Percentiles rank a stretch among this genome's conserved stretches.
These are phyloP conservation scores for Stegostoma tigrinum DNA, from an alignment of 2,113 vertebrate genomes.

Conservation along the genomic window DNA sequence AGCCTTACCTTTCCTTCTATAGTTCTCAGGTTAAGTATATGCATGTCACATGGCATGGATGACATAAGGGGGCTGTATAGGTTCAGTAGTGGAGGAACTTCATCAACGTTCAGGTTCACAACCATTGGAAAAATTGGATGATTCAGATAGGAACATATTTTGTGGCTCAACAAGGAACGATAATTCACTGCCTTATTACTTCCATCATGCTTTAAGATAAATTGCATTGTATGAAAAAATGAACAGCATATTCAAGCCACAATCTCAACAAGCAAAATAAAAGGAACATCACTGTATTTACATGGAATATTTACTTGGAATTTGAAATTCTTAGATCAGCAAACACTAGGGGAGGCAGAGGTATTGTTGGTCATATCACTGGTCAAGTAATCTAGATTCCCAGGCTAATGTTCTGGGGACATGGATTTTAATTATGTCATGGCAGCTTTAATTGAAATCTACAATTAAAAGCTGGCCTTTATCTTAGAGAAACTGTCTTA, in stretches of 20 bases:
- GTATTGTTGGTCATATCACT: too few relatives aligned
- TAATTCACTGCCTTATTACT: slow-evolving; percentile 61
- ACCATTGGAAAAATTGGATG: slow-evolving; percentile 74
- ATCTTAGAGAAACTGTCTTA: too few relatives aligned
- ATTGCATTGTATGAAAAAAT: slow-evolving; percentile 38
- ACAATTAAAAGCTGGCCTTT: too few relatives aligned
- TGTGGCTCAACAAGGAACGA: slow-evolving; percentile 77
- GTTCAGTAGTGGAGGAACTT: slow-evolving; percentile 49
- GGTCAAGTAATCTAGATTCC: too few relatives aligned
- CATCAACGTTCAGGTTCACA: slow-evolving; percentile 42
- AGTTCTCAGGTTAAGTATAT: slow-evolving; percentile 77
- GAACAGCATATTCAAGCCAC: slow-evolving; percentile 20
- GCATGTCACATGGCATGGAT: slow-evolving; percentile 79
- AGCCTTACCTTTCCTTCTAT: slow-evolving; percentile 72
- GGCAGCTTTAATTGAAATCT: too few relatives aligned
- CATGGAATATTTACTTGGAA: not conserved
- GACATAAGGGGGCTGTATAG: slow-evolving; percentile 61
- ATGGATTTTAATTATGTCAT: too few relatives aligned
- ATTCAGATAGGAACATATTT: slow-evolving; percentile 67
- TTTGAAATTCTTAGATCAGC: not conserved
- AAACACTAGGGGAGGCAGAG: too few relatives aligned
- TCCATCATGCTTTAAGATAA: slow-evolving; percentile 55
- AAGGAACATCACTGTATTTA: not conserved
- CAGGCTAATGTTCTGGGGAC: too few relatives aligned
- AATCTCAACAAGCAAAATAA: slow-evolving; percentile 33